Percentiles rank a stretch among this genome's conserved stretches.
These are phyloP conservation scores for Lithobates pipiens DNA, from an alignment of 2,797 vertebrate species.

Conservation along the genomic window DNA sequence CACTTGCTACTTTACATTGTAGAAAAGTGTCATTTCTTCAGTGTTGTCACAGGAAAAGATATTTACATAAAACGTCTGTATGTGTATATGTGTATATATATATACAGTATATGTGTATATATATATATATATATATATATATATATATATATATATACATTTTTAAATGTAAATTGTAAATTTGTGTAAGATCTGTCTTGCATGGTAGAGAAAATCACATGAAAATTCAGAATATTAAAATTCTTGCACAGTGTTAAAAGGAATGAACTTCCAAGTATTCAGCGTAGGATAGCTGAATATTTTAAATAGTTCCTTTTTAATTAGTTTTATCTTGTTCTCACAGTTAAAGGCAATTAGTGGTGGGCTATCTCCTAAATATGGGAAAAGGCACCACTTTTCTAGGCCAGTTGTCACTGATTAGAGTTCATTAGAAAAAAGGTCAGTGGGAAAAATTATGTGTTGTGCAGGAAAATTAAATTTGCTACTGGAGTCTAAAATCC, in stretches of 20 bases:
- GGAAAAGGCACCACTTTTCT: slow-evolving; percentile 56
- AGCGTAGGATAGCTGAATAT: slow-evolving; percentile 5
- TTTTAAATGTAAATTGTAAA: too few species aligned
- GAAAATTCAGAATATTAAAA: neutral
- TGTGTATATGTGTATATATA: too few species aligned
- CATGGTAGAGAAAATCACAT: neutral
- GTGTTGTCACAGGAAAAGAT: too few species aligned
- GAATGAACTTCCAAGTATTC: slow-evolving; percentile 21
- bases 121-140: too few species aligned
- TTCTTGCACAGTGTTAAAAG: neutral
- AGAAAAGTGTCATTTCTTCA: too few species aligned
- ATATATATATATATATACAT: too few species aligned
- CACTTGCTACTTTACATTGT: too few species aligned
- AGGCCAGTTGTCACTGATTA: slow-evolving; percentile 64
- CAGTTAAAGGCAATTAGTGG: slow-evolving; percentile 65
- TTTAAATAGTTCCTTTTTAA: slow-evolving; percentile 37
- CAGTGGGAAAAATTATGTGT: slow-evolving; percentile 65
- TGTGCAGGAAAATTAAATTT: slow-evolving; percentile 64
- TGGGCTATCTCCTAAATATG: slow-evolving; percentile 64
- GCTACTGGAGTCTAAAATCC: slow-evolving; percentile 65
- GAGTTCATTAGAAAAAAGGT: slow-evolving; percentile 67
- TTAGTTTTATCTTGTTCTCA: slow-evolving; percentile 37
- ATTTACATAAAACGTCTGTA: too few species aligned
- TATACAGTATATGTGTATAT: too few species aligned
- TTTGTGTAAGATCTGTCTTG: too few species aligned